Evolutionary conservation across 2,888 invertebrate genomes (phyloP).

Genomic region (Theodoxus fluviatilis): DNA sequence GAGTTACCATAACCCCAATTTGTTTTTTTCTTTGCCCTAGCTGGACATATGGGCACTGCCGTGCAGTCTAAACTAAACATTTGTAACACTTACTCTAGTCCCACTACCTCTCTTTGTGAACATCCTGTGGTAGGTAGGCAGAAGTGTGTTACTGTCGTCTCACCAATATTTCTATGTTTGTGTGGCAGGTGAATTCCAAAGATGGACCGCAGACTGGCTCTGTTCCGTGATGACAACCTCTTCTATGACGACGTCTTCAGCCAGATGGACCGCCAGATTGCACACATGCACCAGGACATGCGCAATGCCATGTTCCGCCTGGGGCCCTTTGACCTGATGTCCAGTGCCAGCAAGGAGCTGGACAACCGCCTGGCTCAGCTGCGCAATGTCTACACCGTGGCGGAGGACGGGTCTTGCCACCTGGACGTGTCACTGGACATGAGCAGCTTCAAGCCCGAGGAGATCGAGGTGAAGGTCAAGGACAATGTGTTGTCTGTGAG

Average conservation of each 20-base stretch:
- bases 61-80: too few species aligned
- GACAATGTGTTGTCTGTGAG: conserved; percentile 92
- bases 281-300: conserved; percentile 30
- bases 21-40: too few species aligned
- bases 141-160: too few species aligned
- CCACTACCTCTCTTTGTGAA: too few species aligned
- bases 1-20: too few species aligned
- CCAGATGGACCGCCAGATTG: conserved; percentile 28
- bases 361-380: conserved; percentile 24
- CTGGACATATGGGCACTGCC: too few species aligned
- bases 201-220: too few species aligned
- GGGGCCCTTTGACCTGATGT: conserved; percentile 21
- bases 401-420: conserved; percentile 29
- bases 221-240: too few species aligned
- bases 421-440: conserved; percentile 75
- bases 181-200: too few species aligned
- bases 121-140: too few species aligned
- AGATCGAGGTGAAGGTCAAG: conserved; percentile 97
- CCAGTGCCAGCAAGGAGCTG: not conserved
- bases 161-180: too few species aligned
- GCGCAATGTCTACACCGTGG: conserved; percentile 23
- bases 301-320: conserved; percentile 29
- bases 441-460: conserved; percentile 91
- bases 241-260: conserved; percentile 33
- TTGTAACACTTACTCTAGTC: too few species aligned